A percentile compares a stretch with the other conserved stretches of the same genome.
Conservation (phyloP, 2,113 vertebrate species). For the Gallinago jamesoni region DNA sequence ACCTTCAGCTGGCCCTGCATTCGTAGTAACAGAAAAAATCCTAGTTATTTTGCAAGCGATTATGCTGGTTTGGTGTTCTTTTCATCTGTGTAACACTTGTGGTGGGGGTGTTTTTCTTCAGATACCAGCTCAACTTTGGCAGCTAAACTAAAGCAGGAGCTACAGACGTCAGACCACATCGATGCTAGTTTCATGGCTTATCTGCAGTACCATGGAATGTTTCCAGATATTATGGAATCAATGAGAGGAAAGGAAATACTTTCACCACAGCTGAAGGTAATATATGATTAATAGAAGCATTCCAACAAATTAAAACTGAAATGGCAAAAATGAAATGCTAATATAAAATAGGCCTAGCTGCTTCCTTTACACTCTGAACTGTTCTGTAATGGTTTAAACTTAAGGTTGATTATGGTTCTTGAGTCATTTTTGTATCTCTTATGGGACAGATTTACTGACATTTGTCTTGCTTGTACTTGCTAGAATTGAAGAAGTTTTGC, state of each 20-base stretch:
- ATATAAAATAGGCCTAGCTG: neutral
- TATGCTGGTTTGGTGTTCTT: neutral
- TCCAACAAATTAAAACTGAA: neutral
- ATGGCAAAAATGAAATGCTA: neutral
- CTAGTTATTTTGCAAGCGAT: neutral
- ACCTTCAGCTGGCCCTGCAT: neutral
- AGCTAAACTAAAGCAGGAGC: constrained; percentile 72
- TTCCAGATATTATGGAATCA: constrained; percentile 26
- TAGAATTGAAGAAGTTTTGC: neutral
- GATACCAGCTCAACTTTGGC: constrained; percentile 79
- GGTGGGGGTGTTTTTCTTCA: constrained; percentile 41
- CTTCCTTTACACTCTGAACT: neutral
- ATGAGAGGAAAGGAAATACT: constrained; percentile 76
- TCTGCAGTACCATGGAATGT: constrained; percentile 72
- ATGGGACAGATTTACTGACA: neutral
- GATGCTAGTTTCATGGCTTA: constrained; percentile 74
- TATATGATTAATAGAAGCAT: neutral
- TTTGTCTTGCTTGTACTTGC: neutral
- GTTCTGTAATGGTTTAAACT: neutral
- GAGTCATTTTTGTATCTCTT: neutral
- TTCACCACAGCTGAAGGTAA: constrained; percentile 87
- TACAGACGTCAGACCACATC: constrained; percentile 69
- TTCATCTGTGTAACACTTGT: neutral
- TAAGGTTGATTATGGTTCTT: neutral
- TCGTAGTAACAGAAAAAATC: neutral